Evolutionary conservation across 2,797 vertebrate genomes (phyloP), one percentile per base, ranked within the genome.

Genomic region (Paramormyrops hopkinsi): DNA sequence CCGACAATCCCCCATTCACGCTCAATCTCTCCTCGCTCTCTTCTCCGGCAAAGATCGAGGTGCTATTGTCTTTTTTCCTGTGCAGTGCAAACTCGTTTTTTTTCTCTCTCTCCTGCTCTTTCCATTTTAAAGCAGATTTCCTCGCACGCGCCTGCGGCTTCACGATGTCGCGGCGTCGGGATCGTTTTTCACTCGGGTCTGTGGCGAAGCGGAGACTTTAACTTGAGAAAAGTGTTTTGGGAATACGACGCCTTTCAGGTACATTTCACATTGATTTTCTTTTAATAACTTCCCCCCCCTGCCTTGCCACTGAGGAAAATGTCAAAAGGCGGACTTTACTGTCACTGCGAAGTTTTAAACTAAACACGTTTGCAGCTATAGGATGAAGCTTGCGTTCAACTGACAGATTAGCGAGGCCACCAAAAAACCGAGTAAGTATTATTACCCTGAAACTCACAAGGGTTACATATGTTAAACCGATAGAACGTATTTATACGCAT

Each of bases 51-150:
- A 86, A 86, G 59, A 90, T 88, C 90, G 92, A 93, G 93, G 92
- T 91, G 92, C 94, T 91, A 95, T 95, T 96, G 95, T 96, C 91
- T 92, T 29, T 93, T 90, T 95, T 96, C 94, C 94, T 94, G 93
- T 93, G 76, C 88, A 88, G 88, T 37, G 91, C 91, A 41, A 50
- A 92, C 90, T 82, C 41, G 79, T 25, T 84, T 48, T 88, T 88
- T 79, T 85, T 79, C 88, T 3, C 48, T 76, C 48, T 14, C 51
- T 88, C 19, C 2, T 46, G 17, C 19, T 82, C 41, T 82, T 82
- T 82, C 7, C 17, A 46, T 44, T 82, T 46, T 82, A 11, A 46
- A 51, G 82, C 82, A 12, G 76, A 54, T 65, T 50, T 65, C 17
- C 73, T 25, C 87, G 7, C 41, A 51, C 89, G 1, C 41, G 48